Base-by-base conservation (phyloP, 2,888 invertebrate genomes). In the Pristionchus exspectatus region DNA sequence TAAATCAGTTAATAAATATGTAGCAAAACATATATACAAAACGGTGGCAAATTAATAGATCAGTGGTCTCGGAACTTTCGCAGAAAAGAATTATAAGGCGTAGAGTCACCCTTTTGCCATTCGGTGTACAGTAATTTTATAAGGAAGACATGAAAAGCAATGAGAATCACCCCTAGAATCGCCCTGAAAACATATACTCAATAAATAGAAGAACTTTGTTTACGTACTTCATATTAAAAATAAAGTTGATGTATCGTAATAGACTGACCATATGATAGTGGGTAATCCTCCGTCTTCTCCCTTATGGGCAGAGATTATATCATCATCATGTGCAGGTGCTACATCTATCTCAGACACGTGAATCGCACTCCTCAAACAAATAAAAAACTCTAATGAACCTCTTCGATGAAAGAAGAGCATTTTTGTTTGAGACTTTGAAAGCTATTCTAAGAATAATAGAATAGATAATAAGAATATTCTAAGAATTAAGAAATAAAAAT, bases 201-300 rank as follows among this genome's bases (percentile, higher is more conserved):
- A 30, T 12, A 72, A n/a, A n/a, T n/a, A 44, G 4, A 44, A 44
- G 44, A 44, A 44, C 44, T 50, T 50, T 50, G 44, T 50, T 50
- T 50, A 9, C 44, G 44, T 12, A 50, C 44, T 50, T 50, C 44
- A 50, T 50, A 50, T 12, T 50, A 10, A 10, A 50, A 50, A 50
- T 38, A 50, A 50, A 50, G 44, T 50, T 50, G 44, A 50, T 50
- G 7, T 50, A 4, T 27, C n/a, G 0, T 7, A 30, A 72, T 72
- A 10, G 21, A 72, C 56, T n/a, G n/a, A 87, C 98, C 98, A 98
- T 95, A 98, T 98, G 84, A 98, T 96, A 0, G 97, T 97, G 77
- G 98, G 98, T 91, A 98, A 96, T 0, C 98, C 98, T 63, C 98
- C 98, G 92, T 97, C 97, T 0, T 98, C 98, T 95, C 98, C 98